Base-by-base conservation (phyloP, 2,797 vertebrate genomes). In the Picus viridis region DNA sequence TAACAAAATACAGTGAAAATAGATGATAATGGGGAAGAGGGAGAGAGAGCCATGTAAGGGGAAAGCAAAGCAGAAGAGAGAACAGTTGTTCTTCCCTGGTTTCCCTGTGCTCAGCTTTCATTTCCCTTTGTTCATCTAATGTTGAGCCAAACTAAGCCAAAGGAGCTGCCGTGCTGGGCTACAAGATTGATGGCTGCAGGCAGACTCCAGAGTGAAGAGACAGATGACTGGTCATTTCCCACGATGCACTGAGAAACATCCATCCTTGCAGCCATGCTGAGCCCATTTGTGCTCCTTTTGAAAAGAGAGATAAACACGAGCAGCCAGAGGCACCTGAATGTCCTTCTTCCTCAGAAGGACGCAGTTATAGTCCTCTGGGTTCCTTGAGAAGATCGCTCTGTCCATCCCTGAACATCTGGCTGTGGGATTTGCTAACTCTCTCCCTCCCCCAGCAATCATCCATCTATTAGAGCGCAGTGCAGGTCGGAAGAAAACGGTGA, bases 201-300 rank as follows among this genome's bases (percentile, higher is more conserved):
- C 97, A 97, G 96, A 96, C 96, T 96, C 92, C 93, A 96, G 95
- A 94, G 96, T 91, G 92, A 96, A 90, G 97, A 98, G 98, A 98
- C 97, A 93, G 97, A 98, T 98, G 98, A 95, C 95, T 96, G 97
- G 97, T 98, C 98, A 98, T 97, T 98, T 97, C 97, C 97, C 94
- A 71, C 57, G 89, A 97, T 97, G 97, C 97, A 97, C 96, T 94
- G 96, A 97, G 96, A 98, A 96, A 97, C 96, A 96, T 97, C 96
- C 96, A 97, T 97, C 95, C 97, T 98, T 96, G 95, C 94, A 91
- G 96, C 96, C 83, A 79, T 94, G 94, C 96, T 96, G 96, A 95
- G 97, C 88, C 95, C 95, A 94, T 95, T 93, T 90, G 94, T 94
- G 92, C 94, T 95, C 91, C 92, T 93, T 95, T 63, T 90, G 65